Percentiles rank a stretch among this genome's conserved stretches.
These are phyloP conservation scores for Drosophila varians DNA, from an alignment of 1,140 invertebrate species.

Conservation along the genomic window DNA sequence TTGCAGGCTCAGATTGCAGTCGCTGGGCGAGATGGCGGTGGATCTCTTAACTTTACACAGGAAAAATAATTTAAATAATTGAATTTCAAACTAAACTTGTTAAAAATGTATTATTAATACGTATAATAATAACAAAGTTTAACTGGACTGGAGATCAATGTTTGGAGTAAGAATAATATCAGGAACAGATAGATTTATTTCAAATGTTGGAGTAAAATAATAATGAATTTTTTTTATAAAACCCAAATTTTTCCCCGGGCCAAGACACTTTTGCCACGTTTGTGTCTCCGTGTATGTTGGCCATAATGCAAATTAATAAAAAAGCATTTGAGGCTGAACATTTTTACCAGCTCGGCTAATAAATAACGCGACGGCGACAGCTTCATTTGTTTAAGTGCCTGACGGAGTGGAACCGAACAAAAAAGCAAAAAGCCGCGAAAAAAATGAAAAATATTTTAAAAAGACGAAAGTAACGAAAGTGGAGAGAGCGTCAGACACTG, in stretches of 20 bases:
- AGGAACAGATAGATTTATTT: too few relatives aligned
- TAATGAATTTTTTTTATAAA: too few relatives aligned
- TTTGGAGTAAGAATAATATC: too few relatives aligned
- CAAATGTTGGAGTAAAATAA: too few relatives aligned
- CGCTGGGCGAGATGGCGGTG: conserved; percentile 46
- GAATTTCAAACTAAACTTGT: too few relatives aligned
- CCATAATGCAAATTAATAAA: conserved; percentile 80
- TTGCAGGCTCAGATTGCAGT: conserved; percentile 75
- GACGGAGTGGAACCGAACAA: conserved; percentile 45
- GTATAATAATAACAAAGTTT: too few relatives aligned
- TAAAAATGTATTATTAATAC: too few relatives aligned
- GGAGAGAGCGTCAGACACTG: conserved; percentile 16
- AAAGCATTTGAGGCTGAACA: conserved; percentile 78
- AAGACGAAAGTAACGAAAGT: conserved; percentile 41
- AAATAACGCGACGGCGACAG: conserved; percentile 74
- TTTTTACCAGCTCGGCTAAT: conserved; percentile 66
- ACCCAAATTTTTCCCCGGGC: background rate
- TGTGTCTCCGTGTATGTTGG: conserved; percentile 23
- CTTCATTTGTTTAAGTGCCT: conserved; percentile 79
- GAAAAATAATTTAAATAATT: conserved; percentile 3
- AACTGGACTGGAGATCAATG: too few relatives aligned
- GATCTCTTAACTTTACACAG: conserved; percentile 1
- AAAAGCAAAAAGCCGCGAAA: conserved; percentile 2
- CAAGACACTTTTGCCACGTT: background rate
- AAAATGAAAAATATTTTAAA: conserved; percentile 15